Conservation (phyloP, 2,888 invertebrate species). For the Dasypolia templi region DNA sequence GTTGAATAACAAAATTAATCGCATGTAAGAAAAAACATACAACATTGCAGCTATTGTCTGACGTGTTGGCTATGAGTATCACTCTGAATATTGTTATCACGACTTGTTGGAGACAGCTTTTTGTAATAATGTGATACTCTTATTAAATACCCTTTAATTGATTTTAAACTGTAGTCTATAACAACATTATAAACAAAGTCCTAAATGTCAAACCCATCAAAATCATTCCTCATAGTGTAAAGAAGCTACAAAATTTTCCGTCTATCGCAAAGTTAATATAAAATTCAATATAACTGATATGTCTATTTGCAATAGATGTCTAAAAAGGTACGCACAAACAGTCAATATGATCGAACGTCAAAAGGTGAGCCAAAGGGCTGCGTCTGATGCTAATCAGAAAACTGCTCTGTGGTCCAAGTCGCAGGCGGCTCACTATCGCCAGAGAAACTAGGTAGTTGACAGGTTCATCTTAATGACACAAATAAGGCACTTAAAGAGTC, state of each 20-base stretch:
- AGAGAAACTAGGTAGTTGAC: not conserved
- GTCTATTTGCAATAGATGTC: slow-evolving; percentile 60
- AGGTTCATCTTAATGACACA: too few species aligned
- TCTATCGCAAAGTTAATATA: slow-evolving; percentile 42
- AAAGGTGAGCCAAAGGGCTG: slow-evolving; percentile 76
- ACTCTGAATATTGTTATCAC: not conserved
- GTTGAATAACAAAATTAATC: not conserved
- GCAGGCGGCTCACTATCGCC: not conserved
- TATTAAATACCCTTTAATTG: too few species aligned
- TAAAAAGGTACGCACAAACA: slow-evolving; percentile 64
- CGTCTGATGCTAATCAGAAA: slow-evolving; percentile 81
- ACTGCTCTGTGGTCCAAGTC: slow-evolving; percentile 45
- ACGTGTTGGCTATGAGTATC: not conserved
- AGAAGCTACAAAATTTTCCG: slow-evolving; percentile 17
- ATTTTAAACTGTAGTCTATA: too few species aligned
- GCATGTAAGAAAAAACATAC: not conserved
- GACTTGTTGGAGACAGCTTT: not conserved
- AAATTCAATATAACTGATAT: slow-evolving; percentile 60
- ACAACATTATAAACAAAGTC: too few species aligned
- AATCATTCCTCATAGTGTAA: not conserved
- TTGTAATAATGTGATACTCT: not conserved
- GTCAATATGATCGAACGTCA: slow-evolving; percentile 76
- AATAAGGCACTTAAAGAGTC: not conserved
- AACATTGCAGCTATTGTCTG: not conserved
- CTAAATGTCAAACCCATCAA: not conserved